These are phyloP conservation scores for Lepidurus packardi DNA, from an alignment of 1,140 invertebrate genomes.

Conservation along the genomic window DNA sequence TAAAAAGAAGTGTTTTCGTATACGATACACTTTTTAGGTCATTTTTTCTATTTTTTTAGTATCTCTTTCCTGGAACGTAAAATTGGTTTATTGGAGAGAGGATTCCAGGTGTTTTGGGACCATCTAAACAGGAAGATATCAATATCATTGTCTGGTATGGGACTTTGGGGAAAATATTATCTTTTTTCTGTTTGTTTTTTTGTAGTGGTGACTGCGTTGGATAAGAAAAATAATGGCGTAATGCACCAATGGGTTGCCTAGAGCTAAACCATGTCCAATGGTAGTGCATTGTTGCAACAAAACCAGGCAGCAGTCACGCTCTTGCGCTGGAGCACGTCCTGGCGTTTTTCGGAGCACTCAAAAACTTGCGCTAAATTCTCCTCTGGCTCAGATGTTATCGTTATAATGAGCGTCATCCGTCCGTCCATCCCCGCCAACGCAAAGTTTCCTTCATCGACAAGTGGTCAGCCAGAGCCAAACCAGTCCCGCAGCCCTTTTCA, in stretches of 20 bases:
- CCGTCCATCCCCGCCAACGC: slow-evolving; percentile 14
- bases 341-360: slow-evolving; percentile 18
- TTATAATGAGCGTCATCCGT: slow-evolving; percentile 21
- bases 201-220: background rate
- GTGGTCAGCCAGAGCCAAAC: slow-evolving; percentile 9
- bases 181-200: background rate
- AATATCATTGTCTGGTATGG: slow-evolving; percentile 19
- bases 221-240: slow-evolving; percentile 11
- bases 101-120: background rate
- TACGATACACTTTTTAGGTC: background rate
- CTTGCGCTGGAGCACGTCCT: slow-evolving; percentile 20
- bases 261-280: slow-evolving; percentile 19
- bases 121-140: slow-evolving; percentile 9
- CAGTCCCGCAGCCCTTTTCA: background rate
- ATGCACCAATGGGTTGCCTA: slow-evolving; percentile 18
- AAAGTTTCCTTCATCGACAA: slow-evolving; percentile 12
- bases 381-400: slow-evolving; percentile 13
- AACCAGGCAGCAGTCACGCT: slow-evolving; percentile 11
- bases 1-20: slow-evolving; percentile 6
- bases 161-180: background rate
- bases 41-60: background rate
- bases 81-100: slow-evolving; percentile 13
- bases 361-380: slow-evolving; percentile 15
- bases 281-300: slow-evolving; percentile 3
- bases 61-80: background rate